These are phyloP conservation scores for Zenarchopterus dispar DNA, from an alignment of 2,797 vertebrate species.

Conservation along the genomic window DNA sequence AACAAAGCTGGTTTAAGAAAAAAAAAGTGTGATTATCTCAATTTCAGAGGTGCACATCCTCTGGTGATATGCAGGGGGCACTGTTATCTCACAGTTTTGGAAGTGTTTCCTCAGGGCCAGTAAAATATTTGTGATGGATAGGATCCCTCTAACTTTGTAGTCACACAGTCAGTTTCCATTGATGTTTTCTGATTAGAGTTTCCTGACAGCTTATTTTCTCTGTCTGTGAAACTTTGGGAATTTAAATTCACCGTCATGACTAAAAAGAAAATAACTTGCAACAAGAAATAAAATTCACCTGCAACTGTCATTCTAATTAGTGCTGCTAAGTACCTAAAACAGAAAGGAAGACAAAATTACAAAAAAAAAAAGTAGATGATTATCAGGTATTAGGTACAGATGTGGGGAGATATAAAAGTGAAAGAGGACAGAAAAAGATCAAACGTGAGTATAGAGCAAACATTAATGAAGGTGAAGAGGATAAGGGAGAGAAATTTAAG, in stretches of 20 bases:
- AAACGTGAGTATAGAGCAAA: conserved; percentile 4
- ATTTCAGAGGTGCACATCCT: conserved; percentile 17
- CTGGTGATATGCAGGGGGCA: conserved; percentile 64
- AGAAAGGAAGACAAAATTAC: conserved; percentile 13
- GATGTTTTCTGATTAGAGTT: conserved; percentile 46
- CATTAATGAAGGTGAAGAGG: conserved; percentile 46
- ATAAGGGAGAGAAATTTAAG: conserved; percentile 41
- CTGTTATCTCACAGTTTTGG: conserved; percentile 59
- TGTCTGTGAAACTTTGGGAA: conserved; percentile 31
- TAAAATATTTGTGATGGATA: conserved; percentile 33
- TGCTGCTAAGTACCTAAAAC: conserved; percentile 23
- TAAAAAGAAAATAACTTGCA: conserved; percentile 41
- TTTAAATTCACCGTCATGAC: conserved; percentile 51
- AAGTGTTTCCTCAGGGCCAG: neutral
- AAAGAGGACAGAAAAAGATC: conserved; percentile 28
- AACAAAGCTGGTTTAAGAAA: conserved; percentile 43
- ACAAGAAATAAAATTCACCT: conserved; percentile 34
- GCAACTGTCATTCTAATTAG: conserved; percentile 52
- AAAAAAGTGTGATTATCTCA: conserved; percentile 36
- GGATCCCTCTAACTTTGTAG: conserved; percentile 47
- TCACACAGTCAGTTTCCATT: conserved; percentile 33
- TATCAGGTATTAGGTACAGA: conserved; percentile 28
- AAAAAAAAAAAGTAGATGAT: conserved; percentile 34
- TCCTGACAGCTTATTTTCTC: conserved; percentile 38
- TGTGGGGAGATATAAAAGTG: neutral